Percentiles rank a stretch among this genome's conserved stretches.
Conservation (phyloP, 2,888 invertebrate genomes). For the Parelbella ahira region DNA sequence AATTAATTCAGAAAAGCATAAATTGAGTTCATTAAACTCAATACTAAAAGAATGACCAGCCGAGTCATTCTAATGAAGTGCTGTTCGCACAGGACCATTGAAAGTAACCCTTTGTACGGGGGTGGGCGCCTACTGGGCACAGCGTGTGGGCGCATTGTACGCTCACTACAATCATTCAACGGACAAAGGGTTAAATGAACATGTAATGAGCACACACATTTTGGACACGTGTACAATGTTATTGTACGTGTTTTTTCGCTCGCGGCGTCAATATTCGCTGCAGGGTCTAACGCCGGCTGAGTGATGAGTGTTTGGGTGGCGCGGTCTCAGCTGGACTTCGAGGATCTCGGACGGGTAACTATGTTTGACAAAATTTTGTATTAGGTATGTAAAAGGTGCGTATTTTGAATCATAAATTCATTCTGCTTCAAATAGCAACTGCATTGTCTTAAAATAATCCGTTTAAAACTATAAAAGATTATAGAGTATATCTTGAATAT, state of each 20-base stretch:
- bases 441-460: too few species aligned
- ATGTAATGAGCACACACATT: conserved; percentile 58
- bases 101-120: conserved; percentile 42
- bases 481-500: too few species aligned
- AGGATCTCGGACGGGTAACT: too few species aligned
- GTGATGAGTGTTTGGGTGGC: conserved; percentile 21
- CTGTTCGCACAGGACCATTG: conserved; percentile 12
- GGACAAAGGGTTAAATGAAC: conserved; percentile 49
- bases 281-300: conserved; percentile 25
- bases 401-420: too few species aligned
- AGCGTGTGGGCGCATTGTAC: conserved; percentile 44
- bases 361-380: too few species aligned
- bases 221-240: conserved; percentile 44
- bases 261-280: conserved; percentile 42
- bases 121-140: conserved; percentile 56
- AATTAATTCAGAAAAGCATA: conserved; percentile 12
- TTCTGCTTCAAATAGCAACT: too few species aligned
- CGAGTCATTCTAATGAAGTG: conserved; percentile 14
- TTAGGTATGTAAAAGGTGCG: too few species aligned
- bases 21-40: conserved; percentile 19
- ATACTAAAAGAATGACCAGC: conserved; percentile 24
- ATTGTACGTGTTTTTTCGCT: conserved; percentile 32
- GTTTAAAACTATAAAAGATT: too few species aligned
- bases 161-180: conserved; percentile 23
- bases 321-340: conserved; percentile 21